Evolutionary conservation across 1,140 invertebrate species (phyloP), one percentile per base, ranked within the genome.

Genomic region (Uloborus diversus): DNA sequence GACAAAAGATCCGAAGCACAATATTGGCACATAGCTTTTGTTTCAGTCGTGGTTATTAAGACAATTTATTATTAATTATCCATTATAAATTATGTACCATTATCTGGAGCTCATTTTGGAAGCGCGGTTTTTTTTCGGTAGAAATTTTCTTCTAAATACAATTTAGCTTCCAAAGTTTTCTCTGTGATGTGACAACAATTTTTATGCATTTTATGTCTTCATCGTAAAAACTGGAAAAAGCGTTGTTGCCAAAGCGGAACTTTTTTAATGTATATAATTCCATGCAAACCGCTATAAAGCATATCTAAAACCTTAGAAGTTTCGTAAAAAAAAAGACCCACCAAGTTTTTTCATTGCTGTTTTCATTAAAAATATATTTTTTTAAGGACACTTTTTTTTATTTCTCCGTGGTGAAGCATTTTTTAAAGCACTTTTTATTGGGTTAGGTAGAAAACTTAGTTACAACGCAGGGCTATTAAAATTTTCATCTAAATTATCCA

Each of bases 41-140:
- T 66, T 20, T 66, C 4, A 14, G 9, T 28, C 64, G 42, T 42
- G 23, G 64, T 49, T 66, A 66, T 49, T 66, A 66, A 66, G 37
- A 66, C 64, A 66, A 66, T 66, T 66, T 66, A 66, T 66, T 66
- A 66, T 66, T 66, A 66, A 66, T 66, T 66, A 66, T 66, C 64
- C 64, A 66, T 66, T 66, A 66, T 66, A 66, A 66, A 66, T 66
- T 66, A 66, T 49, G 64, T 20, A 37, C 35, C 32, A 49, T 66
- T 66, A 66, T 66, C 64, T 66, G 20, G 23, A 11, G 64, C 23
- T 49, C 27, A 25, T 35, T 20, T 53, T 17, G 23, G 49, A 53
- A 53, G 49, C 17, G 23, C 7, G 49, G 27, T 49, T n/a, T n/a
- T 49, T 49, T 66, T 49, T 66, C 23, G 37, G 25, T n/a, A 28